These are phyloP conservation scores for Actinia equina DNA, from an alignment of 64 coral and sea anemone species.

Conservation along the genomic window DNA sequence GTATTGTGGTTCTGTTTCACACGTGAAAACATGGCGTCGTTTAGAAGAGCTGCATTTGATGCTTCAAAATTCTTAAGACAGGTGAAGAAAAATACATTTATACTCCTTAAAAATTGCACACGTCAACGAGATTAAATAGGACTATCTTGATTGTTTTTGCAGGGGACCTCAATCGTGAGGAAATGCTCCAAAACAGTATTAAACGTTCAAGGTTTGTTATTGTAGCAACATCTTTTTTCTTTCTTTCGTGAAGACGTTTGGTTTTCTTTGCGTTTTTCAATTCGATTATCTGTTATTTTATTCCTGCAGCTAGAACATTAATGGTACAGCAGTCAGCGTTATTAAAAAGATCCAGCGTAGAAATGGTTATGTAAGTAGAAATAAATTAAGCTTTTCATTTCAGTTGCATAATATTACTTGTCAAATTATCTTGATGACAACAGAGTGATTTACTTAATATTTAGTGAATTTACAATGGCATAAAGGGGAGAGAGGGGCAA, in stretches of 20 bases:
- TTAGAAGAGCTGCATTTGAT: not conserved
- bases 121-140: not conserved
- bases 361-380: conserved; percentile 10
- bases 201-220: not conserved
- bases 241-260: not conserved
- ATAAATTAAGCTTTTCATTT: not conserved
- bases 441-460: too few species aligned
- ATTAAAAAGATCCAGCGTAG: not conserved
- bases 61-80: conserved; percentile 16
- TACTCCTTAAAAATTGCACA: not conserved
- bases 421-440: too few species aligned
- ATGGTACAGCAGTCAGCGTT: not conserved
- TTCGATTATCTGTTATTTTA: not conserved
- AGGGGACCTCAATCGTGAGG: not conserved
- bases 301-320: conserved; percentile 11
- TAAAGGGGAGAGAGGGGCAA: too few species aligned
- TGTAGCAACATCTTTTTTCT: not conserved
- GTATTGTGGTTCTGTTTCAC: not conserved
- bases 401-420: not conserved
- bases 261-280: not conserved
- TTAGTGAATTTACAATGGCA: too few species aligned
- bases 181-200: not conserved
- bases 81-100: not conserved
- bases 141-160: not conserved
- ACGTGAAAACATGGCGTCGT: conserved; percentile 19